Evolutionary conservation across 2,797 vertebrate genomes (phyloP).

Genomic region (Glyptemys insculpta): DNA sequence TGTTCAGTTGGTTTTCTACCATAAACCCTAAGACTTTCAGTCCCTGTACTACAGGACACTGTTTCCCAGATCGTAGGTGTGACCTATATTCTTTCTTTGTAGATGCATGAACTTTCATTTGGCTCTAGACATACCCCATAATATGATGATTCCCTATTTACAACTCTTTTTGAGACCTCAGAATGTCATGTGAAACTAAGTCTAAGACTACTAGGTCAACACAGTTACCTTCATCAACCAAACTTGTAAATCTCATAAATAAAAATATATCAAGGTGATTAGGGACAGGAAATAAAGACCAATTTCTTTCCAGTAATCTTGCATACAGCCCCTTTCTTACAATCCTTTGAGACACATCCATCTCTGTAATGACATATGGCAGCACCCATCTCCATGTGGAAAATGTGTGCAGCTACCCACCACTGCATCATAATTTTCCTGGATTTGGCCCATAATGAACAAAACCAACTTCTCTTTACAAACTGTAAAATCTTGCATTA

Average conservation of each 20-base stretch:
- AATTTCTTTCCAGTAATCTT: slow-evolving; percentile 21
- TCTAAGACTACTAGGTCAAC: fast-evolving
- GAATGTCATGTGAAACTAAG: fast-evolving
- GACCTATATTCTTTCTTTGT: background rate
- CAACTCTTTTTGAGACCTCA: background rate
- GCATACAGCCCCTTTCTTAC: background rate
- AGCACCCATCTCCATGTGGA: slow-evolving; percentile 24
- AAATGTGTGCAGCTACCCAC: fast-evolving
- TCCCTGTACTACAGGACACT: background rate
- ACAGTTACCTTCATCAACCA: background rate
- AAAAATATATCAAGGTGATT: background rate
- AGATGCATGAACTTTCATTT: background rate
- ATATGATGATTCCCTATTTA: background rate
- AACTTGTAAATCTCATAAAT: slow-evolving; percentile 3
- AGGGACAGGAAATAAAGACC: background rate
- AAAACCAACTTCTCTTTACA: background rate
- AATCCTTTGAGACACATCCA: background rate
- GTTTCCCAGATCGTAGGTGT: background rate
- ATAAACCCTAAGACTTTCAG: background rate
- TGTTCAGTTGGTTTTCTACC: background rate
- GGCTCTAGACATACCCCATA: background rate
- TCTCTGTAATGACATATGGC: fast-evolving
- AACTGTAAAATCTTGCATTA: fast-evolving
- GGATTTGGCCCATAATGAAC: fast-evolving
- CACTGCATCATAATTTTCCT: fast-evolving